Conservation (phyloP, 1,140 invertebrate species). For the Eciton burchellii region DNA sequence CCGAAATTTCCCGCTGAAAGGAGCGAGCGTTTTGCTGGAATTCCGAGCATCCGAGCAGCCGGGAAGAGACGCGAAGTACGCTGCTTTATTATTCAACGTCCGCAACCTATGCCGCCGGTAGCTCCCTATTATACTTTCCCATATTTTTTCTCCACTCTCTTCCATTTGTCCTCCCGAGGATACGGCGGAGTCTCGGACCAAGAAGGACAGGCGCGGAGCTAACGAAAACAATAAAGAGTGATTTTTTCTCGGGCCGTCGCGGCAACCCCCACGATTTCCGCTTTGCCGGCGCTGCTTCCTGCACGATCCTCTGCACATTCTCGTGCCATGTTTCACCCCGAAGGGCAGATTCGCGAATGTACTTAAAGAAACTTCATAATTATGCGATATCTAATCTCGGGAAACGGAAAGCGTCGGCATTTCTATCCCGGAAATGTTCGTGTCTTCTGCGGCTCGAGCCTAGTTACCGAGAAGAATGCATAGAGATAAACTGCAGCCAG, state of each 20-base stretch:
- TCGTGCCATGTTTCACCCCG: slow-evolving; percentile 4
- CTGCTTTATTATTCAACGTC: slow-evolving; percentile 75
- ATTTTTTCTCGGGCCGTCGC: slow-evolving; percentile 75
- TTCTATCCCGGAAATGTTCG: not conserved
- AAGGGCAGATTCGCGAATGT: slow-evolving; percentile 3
- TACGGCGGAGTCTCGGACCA: slow-evolving; percentile 51
- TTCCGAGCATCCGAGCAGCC: slow-evolving; percentile 28
- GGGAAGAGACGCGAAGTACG: slow-evolving; percentile 26
- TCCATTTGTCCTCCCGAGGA: slow-evolving; percentile 20
- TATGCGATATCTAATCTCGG: slow-evolving; percentile 9
- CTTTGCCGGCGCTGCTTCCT: slow-evolving; percentile 33
- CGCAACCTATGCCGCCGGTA: slow-evolving; percentile 46
- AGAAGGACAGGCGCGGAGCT: slow-evolving; percentile 58
- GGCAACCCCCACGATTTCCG: slow-evolving; percentile 38
- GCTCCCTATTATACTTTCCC: slow-evolving; percentile 58
- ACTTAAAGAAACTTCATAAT: slow-evolving; percentile 39
- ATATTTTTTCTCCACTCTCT: slow-evolving; percentile 42
- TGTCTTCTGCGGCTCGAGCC: not conserved
- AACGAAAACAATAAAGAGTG: slow-evolving; percentile 81
- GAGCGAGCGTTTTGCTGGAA: slow-evolving; percentile 50
- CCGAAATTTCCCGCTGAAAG: slow-evolving; percentile 38
- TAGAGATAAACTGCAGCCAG: not conserved
- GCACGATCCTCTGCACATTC: slow-evolving; percentile 42
- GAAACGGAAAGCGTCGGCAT: slow-evolving; percentile 17
- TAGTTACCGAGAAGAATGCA: not conserved